Percentiles rank a stretch among this genome's conserved stretches.
Conservation (phyloP, 2,888 invertebrate species). For the Cyaniris semiargus region DNA sequence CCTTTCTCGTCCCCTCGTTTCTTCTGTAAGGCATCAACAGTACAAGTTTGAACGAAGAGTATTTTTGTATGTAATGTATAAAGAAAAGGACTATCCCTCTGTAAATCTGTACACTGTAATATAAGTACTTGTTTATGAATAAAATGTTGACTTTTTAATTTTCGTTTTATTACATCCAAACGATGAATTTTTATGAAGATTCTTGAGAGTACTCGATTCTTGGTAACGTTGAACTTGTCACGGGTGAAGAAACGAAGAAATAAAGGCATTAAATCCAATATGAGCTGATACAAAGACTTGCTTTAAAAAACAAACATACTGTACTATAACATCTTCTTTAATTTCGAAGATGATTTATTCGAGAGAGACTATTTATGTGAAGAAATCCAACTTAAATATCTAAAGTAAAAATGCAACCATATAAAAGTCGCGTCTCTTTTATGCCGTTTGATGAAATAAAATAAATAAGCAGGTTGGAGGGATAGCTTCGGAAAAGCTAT, state of each 20-base stretch:
- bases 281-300: neutral
- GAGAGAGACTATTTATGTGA: no score
- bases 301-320: neutral
- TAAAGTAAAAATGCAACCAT: neutral
- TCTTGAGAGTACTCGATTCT: neutral
- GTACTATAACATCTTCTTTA: no score
- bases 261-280: neutral
- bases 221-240: neutral
- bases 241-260: neutral
- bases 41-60: slow-evolving; percentile 30
- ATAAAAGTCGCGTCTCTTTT: neutral
- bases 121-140: slow-evolving; percentile 75
- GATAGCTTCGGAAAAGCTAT: neutral
- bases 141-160: slow-evolving; percentile 76
- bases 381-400: no score
- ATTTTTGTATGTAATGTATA: slow-evolving; percentile 43
- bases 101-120: slow-evolving; percentile 59
- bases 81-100: slow-evolving; percentile 44
- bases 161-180: slow-evolving; percentile 42
- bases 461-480: neutral
- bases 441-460: neutral
- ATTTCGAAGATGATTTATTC: no score
- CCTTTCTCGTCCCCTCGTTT: slow-evolving; percentile 4
- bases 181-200: neutral
- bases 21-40: slow-evolving; percentile 27